Evolutionary conservation across 2,113 vertebrate species (phyloP), one percentile per base, ranked within the genome.

Genomic region (Thunnus thynnus): DNA sequence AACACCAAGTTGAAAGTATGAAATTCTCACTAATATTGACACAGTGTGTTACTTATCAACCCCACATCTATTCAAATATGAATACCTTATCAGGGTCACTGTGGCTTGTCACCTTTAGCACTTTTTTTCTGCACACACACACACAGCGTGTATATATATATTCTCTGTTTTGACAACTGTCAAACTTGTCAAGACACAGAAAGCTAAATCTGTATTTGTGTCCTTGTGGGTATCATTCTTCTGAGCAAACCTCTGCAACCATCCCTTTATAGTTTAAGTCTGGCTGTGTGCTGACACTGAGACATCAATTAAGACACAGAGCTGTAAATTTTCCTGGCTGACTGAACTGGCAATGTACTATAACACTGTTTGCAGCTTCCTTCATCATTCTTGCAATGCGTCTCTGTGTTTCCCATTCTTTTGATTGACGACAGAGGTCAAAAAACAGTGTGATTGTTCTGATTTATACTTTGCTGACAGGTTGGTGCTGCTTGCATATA

Each of bases 261-360:
- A 25, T 72, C 14, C 69, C 13, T 55, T 30, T 60, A 27, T 50
- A 71, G 61, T 36, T 63, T 22, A 30, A 80, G 74, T 41, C 46
- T 27, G 41, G 20, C n/a, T 55, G 55, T 48, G 44, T 20, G 46
- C n/a, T 60, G 58, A 83, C 14, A 66, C 61, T 22, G 20, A 74
- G 48, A 44, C 11, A 14, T 56, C 44, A 76, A 41, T 88, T 65
- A 82, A 84, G 56, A 65, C 22, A 56, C 51, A 13, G 18, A 50
- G 55, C 52, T 52, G n/a, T 75, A 65, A 57, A 73, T 80, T 4
- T 66, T 20, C 48, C 13, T 44, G 2, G 63, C 51, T 83, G 74
- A 84, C 51, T 78, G 20, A 66, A 50, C 44, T 18, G 52, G 41
- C 62, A 41, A 12, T 75, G 71, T 56, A 64, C 46, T 55, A 2